These are phyloP conservation scores for Eilema caniola DNA, from an alignment of 2,888 invertebrate species.

Conservation along the genomic window DNA sequence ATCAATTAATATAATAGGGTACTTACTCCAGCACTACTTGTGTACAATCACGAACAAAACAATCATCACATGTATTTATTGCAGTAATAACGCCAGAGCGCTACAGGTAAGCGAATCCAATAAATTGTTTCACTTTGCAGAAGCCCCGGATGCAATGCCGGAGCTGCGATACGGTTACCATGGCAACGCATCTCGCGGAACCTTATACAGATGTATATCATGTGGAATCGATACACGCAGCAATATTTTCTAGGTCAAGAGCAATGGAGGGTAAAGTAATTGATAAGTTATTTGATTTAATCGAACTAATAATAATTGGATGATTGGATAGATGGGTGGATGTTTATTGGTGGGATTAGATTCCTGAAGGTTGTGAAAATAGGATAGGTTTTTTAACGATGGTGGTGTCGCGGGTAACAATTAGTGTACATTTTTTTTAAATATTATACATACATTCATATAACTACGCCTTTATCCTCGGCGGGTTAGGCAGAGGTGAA, in stretches of 20 bases:
- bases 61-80: constrained; percentile 2
- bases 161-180: constrained; percentile 29
- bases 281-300: background rate
- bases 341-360: background rate
- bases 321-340: background rate
- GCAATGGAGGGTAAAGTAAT: constrained; percentile 3
- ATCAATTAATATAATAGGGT: no score
- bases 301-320: background rate
- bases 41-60: background rate
- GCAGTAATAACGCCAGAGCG: background rate
- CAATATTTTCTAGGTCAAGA: constrained; percentile 32
- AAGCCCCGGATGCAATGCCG: constrained; percentile 47
- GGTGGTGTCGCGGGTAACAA: no score
- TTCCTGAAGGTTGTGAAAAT: background rate
- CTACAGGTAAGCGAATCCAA: background rate
- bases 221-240: constrained; percentile 15
- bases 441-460: no score
- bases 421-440: no score
- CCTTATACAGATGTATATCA: constrained; percentile 27
- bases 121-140: constrained; percentile 36
- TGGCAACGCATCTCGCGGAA: constrained; percentile 40
- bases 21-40: no score
- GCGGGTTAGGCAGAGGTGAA: no score
- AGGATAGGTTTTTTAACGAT: no score
- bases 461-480: no score